phyloP scores from a whole-genome alignment of 1,140 invertebrate genomes.

The Eupeodes corollae region DNA sequence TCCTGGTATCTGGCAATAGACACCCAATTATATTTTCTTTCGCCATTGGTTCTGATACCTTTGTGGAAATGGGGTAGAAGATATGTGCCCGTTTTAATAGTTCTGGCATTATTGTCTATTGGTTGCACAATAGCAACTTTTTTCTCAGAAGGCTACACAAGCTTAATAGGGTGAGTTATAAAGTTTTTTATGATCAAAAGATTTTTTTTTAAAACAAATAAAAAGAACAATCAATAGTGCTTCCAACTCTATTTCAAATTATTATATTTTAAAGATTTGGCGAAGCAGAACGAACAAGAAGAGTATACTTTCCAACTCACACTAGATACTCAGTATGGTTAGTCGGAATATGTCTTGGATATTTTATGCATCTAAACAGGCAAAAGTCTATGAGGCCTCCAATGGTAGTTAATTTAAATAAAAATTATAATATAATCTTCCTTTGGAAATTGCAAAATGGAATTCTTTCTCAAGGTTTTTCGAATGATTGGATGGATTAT shows the following conservation, averaged over 20 bases:
- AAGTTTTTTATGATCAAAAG: too few species aligned
- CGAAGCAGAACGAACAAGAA: neutral
- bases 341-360: constrained; percentile 20
- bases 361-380: constrained; percentile 16
- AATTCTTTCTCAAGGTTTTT: constrained; percentile 11
- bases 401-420: neutral
- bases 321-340: constrained; percentile 22
- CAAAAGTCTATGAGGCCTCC: constrained; percentile 8
- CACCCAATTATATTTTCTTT: constrained; percentile 68
- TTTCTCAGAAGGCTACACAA: constrained; percentile 11
- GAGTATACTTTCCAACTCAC: constrained; percentile 18
- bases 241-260: neutral
- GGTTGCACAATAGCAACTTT: constrained; percentile 16
- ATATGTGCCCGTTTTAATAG: constrained; percentile 9
- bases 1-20: constrained; percentile 81
- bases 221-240: too few species aligned
- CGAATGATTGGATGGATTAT: constrained; percentile 14
- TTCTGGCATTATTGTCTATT: constrained; percentile 11
- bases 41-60: constrained; percentile 57
- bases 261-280: neutral
- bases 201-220: too few species aligned
- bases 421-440: too few species aligned
- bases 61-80: constrained; percentile 46
- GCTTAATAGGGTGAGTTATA: constrained; percentile 10
- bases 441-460: too few species aligned